phyloP scores from a whole-genome alignment of 1,140 invertebrate species.

The Bombus polaris region DNA sequence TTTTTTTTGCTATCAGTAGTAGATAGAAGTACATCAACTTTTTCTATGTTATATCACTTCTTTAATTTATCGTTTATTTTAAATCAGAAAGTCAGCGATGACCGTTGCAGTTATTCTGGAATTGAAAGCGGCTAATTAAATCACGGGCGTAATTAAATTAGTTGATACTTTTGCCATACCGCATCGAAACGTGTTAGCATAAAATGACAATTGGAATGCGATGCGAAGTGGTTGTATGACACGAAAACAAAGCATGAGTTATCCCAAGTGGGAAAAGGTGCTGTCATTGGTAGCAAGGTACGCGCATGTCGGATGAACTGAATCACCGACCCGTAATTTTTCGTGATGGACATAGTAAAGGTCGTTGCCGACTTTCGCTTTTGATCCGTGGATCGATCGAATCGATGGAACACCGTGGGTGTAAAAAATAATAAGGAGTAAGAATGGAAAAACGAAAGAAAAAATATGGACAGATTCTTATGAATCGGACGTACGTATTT shows the following conservation, averaged over 20 bases:
- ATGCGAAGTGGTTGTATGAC: conserved; percentile 4
- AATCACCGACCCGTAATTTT: conserved; percentile 59
- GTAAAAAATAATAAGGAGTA: background rate
- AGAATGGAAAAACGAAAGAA: background rate
- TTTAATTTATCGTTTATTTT: background rate
- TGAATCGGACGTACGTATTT: too few species aligned
- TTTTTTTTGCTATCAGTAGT: background rate
- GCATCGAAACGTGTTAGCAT: background rate
- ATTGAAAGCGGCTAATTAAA: background rate
- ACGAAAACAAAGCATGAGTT: conserved; percentile 55
- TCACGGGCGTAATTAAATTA: background rate
- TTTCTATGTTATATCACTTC: background rate
- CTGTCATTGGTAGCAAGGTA: conserved; percentile 62
- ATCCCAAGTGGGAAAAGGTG: conserved; percentile 51
- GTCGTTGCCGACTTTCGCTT: conserved; percentile 52
- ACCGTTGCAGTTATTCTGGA: background rate
- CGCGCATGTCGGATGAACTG: conserved; percentile 45
- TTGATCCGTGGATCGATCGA: background rate
- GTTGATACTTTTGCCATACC: background rate
- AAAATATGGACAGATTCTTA: background rate
- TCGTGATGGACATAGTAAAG: conserved; percentile 42
- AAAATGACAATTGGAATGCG: conserved; percentile 17
- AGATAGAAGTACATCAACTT: too few species aligned
- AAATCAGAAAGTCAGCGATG: background rate
- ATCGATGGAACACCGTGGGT: background rate